Percentiles rank a stretch among this genome's conserved stretches.
Evolutionary conservation across 1,140 invertebrate species (phyloP).

Genomic region (Drosophila pseudoananassae): DNA sequence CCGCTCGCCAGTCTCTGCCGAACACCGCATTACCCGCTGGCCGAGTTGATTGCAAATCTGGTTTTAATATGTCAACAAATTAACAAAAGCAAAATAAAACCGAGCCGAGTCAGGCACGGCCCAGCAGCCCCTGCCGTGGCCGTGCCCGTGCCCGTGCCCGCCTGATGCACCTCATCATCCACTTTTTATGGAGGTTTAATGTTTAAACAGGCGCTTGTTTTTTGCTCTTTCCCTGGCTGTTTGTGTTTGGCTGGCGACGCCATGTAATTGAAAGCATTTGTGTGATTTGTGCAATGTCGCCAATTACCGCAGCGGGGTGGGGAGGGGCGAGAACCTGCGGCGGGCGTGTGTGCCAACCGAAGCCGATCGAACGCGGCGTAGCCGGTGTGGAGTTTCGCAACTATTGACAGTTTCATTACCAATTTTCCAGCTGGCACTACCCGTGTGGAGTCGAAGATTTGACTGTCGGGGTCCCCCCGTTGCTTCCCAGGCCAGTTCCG

Average conservation of each 20-base stretch:
- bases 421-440: conserved; percentile 58
- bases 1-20: neutral
- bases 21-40: conserved; percentile 29
- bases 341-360: conserved; percentile 43
- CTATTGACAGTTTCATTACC: conserved; percentile 77
- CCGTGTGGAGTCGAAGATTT: conserved; percentile 19
- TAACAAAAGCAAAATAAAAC: conserved; percentile 60
- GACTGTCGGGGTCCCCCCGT: neutral
- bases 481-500: neutral
- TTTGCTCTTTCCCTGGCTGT: conserved; percentile 33
- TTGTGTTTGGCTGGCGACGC: conserved; percentile 51
- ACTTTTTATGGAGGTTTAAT: conserved; percentile 55
- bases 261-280: conserved; percentile 80
- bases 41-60: conserved; percentile 80
- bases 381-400: conserved; percentile 50
- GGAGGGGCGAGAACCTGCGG: conserved; percentile 5
- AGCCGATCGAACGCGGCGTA: conserved; percentile 42
- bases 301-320: conserved; percentile 48
- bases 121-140: conserved; percentile 3
- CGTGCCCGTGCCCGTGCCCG: neutral
- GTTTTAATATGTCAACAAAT: conserved; percentile 83
- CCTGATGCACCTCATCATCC: conserved; percentile 4
- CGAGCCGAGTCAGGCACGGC: conserved; percentile 43
- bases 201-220: conserved; percentile 66
- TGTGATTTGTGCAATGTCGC: conserved; percentile 80